Evolutionary conservation across 30 jellyfish, hydroid and myxozoan species (phyloP), one percentile per base, ranked within the genome.

Genomic region (Calvadosia cruxmelitensis): DNA sequence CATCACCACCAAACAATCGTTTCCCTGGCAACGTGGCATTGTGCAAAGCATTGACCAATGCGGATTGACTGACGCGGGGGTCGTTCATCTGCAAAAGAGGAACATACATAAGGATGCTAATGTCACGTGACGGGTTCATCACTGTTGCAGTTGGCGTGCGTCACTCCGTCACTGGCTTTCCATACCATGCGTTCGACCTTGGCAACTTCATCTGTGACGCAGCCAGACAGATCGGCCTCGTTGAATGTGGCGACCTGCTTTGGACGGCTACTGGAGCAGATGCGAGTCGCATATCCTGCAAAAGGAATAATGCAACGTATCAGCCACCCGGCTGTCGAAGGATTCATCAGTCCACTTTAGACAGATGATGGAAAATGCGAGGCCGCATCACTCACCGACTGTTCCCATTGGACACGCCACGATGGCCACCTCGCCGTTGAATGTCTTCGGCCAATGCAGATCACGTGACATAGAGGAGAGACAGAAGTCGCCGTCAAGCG

Each of bases 321-420:
- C n/a, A n/a, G n/a, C n/a, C n/a, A n/a, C n/a, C n/a, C n/a, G n/a
- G n/a, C n/a, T n/a, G n/a, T n/a, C n/a, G n/a, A n/a, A n/a, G n/a
- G n/a, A n/a, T n/a, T n/a, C n/a, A n/a, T n/a, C n/a, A n/a, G n/a
- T n/a, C n/a, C n/a, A n/a, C n/a, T n/a, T n/a, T n/a, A n/a, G n/a
- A n/a, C n/a, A n/a, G n/a, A n/a, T n/a, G n/a, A n/a, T n/a, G n/a
- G n/a, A n/a, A n/a, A n/a, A n/a, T n/a, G n/a, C n/a, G n/a, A n/a
- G n/a, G n/a, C n/a, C n/a, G n/a, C n/a, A n/a, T n/a, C n/a, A n/a
- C n/a, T 5, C 20, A 42, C 57, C 57, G 10, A 20, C 20, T 42
- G 89, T 71, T 33, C 91, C 91, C 30, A 51, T 76, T 23, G 94
- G 94, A 34, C 94, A 83, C 31, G n/a, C 49, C 25, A 68, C 49